These are phyloP conservation scores for Pachyramphus minor DNA, from an alignment of 2,113 vertebrate species.

Conservation along the genomic window DNA sequence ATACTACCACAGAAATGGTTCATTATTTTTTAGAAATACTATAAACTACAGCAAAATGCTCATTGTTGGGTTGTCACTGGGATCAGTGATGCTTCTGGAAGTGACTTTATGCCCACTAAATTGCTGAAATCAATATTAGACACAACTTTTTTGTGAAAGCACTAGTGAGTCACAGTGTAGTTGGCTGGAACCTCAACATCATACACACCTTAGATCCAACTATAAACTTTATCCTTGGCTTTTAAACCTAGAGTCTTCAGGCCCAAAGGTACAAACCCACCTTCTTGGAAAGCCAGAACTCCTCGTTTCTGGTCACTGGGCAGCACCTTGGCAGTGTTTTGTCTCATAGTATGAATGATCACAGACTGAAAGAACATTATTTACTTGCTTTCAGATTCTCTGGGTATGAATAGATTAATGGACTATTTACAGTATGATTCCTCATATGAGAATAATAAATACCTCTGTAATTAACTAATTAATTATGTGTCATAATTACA, in stretches of 20 bases:
- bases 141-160: background rate
- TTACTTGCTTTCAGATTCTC: background rate
- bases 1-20: background rate
- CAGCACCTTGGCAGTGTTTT: background rate
- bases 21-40: background rate
- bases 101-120: background rate
- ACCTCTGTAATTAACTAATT: slow-evolving; percentile 2
- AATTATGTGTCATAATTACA: background rate
- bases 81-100: background rate
- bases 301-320: background rate
- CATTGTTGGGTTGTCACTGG: background rate
- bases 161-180: background rate
- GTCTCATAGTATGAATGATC: background rate
- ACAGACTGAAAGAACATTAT: background rate
- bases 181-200: background rate
- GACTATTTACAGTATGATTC: background rate
- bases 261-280: background rate
- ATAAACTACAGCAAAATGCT: background rate
- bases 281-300: background rate
- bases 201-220: background rate
- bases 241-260: background rate
- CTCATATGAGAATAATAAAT: background rate
- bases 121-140: background rate
- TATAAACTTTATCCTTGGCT: background rate
- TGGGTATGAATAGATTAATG: background rate